Evolutionary conservation across 2,113 vertebrate species (phyloP).

Genomic region (Chinchilla lanigera): DNA sequence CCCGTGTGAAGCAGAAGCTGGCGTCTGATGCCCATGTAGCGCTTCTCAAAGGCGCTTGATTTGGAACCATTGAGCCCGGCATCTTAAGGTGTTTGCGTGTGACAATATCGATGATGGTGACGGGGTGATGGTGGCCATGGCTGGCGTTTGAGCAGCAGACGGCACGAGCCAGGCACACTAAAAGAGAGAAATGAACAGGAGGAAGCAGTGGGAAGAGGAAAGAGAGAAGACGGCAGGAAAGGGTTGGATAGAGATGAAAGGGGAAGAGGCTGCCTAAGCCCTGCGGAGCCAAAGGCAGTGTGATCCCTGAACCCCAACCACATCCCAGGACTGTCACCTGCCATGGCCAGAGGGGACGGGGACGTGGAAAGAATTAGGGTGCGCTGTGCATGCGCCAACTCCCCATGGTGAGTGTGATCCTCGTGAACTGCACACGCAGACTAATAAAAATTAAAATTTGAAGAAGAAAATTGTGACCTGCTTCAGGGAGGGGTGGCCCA

Average conservation of each 20-base stretch:
- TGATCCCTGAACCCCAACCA: background rate
- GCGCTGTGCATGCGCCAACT: background rate
- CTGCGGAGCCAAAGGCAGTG: background rate
- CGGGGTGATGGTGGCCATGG: too few relatives aligned
- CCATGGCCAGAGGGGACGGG: background rate
- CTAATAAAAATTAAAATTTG: background rate
- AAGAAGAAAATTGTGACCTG: conserved; percentile 39
- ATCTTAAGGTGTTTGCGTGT: fast-evolving
- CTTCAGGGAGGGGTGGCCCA: conserved; percentile 65
- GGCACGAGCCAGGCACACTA: background rate
- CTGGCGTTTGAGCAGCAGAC: too few relatives aligned
- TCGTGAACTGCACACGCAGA: background rate
- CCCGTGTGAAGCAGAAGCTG: fast-evolving
- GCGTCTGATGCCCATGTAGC: fast-evolving
- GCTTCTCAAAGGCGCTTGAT: background rate
- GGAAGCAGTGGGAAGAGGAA: background rate
- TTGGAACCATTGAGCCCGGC: background rate
- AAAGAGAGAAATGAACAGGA: background rate
- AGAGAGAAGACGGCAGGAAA: background rate
- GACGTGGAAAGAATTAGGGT: background rate
- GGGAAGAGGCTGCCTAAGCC: too few relatives aligned
- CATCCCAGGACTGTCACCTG: conserved; percentile 31
- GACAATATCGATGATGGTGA: background rate
- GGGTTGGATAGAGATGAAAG: fast-evolving
- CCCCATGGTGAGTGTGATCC: background rate